Base-by-base conservation (phyloP, 2,888 invertebrate species). In the Didymodactylos carnosus region DNA sequence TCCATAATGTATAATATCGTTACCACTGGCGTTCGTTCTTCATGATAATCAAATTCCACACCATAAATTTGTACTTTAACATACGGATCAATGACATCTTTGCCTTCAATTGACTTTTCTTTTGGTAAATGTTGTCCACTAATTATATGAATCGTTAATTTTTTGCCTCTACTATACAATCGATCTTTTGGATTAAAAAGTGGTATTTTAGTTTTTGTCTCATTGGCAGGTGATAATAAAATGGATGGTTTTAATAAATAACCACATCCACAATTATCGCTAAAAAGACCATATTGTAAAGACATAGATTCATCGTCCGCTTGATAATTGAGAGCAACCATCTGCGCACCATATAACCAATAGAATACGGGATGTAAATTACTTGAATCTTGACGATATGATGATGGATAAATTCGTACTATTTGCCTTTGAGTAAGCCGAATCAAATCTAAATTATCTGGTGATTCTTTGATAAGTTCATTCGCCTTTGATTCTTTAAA, bases 401-500 rank as follows among this genome's bases (percentile, higher is more conserved):
- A 81, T 77, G 86, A 86, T 4, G 87, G 87, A 77, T 84, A 85
- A 14, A 87, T 84, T 8, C 86, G 81, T 2, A 84, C 46, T 25
- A 72, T 51, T 69, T 69, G 62, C n/a, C 46, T n/a, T 46, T 71
- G 39, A 39, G 72, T 75, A 40, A 41, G 39, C 40, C 23, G 4
- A 40, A 75, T 51, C 25, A 74, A 27, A n/a, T 46, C 80, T 78
- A 80, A 76, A 83, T 80, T 72, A 23, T 79, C 80, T 16, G 79
- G 79, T 1, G 93, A 90, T 78, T 92, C 92, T 41, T 92, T 86
- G 82, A 92, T 93, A 71, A 94, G 87, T 82, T 92, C 92, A 83
- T 93, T 92, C 1, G 92, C 92, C 4, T 91, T 89, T 76, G 90
- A 91, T 80, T 94, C 94, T 82, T 92, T 93, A 53, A 94, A 87